Percentiles rank a stretch among this genome's conserved stretches.
phyloP scores from a whole-genome alignment of 64 coral and sea anemone genomes.

The Porites lutea region DNA sequence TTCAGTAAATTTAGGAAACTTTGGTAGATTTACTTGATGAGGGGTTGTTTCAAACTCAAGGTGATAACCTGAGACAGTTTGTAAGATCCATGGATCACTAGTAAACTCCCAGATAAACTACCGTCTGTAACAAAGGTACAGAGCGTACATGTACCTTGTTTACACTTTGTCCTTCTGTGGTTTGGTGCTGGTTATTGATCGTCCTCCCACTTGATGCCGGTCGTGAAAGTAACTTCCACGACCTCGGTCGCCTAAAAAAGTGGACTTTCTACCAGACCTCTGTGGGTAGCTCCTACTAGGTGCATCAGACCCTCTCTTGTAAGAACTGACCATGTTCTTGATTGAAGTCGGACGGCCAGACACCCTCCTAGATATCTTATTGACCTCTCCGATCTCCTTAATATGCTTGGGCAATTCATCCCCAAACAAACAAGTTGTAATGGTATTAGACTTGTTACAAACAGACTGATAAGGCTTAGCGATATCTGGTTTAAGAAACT shows the following conservation, averaged over 20 bases:
- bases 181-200: background rate
- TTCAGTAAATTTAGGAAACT: constrained; percentile 44
- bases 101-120: constrained; percentile 56
- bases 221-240: background rate
- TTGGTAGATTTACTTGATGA: constrained; percentile 18
- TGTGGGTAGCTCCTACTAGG: background rate
- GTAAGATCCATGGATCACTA: constrained; percentile 81
- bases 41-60: constrained; percentile 70
- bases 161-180: constrained; percentile 31
- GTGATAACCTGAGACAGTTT: constrained; percentile 82
- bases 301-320: constrained; percentile 24
- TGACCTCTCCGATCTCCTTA: constrained; percentile 84
- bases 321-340: background rate
- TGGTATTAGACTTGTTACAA: constrained; percentile 48
- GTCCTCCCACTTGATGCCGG: background rate
- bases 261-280: constrained; percentile 3
- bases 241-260: constrained; percentile 76
- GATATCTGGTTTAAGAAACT: constrained; percentile 68
- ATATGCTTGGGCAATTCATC: constrained; percentile 80
- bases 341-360: background rate
- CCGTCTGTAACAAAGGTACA: constrained; percentile 28
- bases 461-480: constrained; percentile 59
- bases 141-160: constrained; percentile 29
- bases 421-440: constrained; percentile 66
- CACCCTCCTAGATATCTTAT: constrained; percentile 68